Conservation (phyloP, 1,140 invertebrate species). For the Triops cancriformis region DNA sequence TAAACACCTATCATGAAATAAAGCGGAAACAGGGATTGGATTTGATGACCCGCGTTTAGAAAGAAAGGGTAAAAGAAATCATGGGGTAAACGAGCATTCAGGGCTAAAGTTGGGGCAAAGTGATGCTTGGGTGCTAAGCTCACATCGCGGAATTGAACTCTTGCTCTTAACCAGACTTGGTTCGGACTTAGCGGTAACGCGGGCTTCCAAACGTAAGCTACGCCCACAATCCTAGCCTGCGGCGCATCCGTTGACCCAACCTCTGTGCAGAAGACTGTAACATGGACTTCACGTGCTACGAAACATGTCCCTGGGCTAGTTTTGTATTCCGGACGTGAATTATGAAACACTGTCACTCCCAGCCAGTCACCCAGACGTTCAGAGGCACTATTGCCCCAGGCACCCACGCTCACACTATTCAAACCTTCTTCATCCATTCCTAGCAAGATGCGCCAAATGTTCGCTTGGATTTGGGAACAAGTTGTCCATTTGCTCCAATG, state of each 20-base stretch:
- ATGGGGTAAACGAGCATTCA: constrained; percentile 46
- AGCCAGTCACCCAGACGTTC: background rate
- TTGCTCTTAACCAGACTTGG: constrained; percentile 18
- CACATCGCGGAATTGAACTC: constrained; percentile 27
- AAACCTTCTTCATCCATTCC: background rate
- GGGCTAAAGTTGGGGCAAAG: constrained; percentile 19
- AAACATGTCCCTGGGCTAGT: background rate
- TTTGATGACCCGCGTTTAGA: constrained; percentile 25
- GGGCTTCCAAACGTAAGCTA: constrained; percentile 2
- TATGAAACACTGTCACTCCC: background rate
- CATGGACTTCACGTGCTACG: background rate
- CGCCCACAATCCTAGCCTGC: constrained; percentile 23
- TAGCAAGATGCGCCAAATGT: background rate
- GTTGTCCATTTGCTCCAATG: background rate
- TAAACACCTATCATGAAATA: background rate
- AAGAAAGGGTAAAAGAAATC: constrained; percentile 64
- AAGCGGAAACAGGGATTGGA: background rate
- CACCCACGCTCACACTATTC: background rate
- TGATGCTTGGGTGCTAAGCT: background rate
- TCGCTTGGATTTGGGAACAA: background rate
- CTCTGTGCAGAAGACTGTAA: constrained; percentile 15
- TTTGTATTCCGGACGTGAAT: background rate
- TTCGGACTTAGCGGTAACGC: background rate
- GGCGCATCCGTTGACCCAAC: constrained; percentile 18
- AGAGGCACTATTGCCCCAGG: background rate